phyloP scores from a whole-genome alignment of 2,797 vertebrate genomes.

The Mastacembelus armatus region DNA sequence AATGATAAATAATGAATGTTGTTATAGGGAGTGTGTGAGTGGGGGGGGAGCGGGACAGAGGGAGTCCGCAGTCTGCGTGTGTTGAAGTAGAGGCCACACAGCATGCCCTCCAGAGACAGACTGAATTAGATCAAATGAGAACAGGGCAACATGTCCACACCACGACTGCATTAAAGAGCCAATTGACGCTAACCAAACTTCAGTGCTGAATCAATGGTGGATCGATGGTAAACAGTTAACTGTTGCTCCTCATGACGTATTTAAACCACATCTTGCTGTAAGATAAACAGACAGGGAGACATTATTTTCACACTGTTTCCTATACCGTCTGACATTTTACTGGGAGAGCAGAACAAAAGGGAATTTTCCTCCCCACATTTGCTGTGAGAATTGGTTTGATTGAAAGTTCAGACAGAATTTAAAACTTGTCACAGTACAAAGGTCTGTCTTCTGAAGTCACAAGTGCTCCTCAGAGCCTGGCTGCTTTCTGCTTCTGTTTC shows the following conservation, averaged over 20 bases:
- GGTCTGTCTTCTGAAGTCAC: constrained; percentile 56
- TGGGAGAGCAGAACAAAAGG: constrained; percentile 33
- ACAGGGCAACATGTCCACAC: constrained; percentile 59
- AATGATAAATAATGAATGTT: constrained; percentile 80
- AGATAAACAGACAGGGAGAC: constrained; percentile 42
- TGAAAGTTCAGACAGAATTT: constrained; percentile 69
- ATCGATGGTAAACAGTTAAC: constrained; percentile 71
- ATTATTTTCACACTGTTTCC: constrained; percentile 46
- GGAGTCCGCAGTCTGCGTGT: constrained; percentile 18
- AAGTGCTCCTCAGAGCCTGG: constrained; percentile 50
- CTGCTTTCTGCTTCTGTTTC: constrained; percentile 34
- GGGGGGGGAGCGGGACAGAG: constrained; percentile 36
- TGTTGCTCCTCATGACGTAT: constrained; percentile 21
- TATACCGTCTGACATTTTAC: constrained; percentile 54
- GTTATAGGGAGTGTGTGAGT: constrained; percentile 51
- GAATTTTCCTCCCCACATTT: constrained; percentile 1
- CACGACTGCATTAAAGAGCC: constrained; percentile 62
- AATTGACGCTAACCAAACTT: constrained; percentile 40
- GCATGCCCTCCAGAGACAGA: constrained; percentile 59
- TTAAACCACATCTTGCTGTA: constrained; percentile 23
- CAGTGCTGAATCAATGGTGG: constrained; percentile 52
- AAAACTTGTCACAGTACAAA: constrained; percentile 60
- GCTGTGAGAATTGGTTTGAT: constrained; percentile 53
- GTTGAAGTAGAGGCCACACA: constrained; percentile 49
- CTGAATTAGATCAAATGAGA: constrained; percentile 69